Evolutionary conservation across 2,888 invertebrate genomes (phyloP).

Genomic region (Dolichopus griseipennis): DNA sequence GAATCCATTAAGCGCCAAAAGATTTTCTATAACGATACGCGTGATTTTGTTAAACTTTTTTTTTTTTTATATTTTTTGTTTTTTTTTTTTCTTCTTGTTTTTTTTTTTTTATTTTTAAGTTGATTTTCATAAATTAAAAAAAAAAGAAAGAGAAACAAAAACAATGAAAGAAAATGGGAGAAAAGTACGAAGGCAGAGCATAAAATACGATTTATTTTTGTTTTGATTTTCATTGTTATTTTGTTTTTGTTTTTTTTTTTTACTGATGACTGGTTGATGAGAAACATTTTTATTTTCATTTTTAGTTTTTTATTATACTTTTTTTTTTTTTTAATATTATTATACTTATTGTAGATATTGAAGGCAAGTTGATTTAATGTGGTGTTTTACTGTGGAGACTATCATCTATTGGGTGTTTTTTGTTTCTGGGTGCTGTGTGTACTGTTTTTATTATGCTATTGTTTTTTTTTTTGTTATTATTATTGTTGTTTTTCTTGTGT

Average conservation of each 20-base stretch:
- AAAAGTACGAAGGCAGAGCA: not conserved
- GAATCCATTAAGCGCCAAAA: not conserved
- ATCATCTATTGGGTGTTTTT: not conserved
- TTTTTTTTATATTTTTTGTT: not conserved
- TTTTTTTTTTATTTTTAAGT: not conserved
- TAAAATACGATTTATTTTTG: not conserved
- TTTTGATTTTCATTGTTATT: not conserved
- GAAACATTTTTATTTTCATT: not conserved
- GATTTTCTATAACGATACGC: not conserved
- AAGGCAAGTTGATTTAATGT: not conserved
- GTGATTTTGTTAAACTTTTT: not conserved
- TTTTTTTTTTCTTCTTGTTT: not conserved
- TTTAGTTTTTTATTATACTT: not conserved
- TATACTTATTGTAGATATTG: not conserved
- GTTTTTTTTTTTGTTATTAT: too few species aligned
- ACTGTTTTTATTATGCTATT: too few species aligned
- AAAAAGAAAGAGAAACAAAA: not conserved
- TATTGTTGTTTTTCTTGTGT: not conserved
- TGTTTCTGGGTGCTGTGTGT: not conserved
- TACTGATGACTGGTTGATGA: constrained; percentile 4
- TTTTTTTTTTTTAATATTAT: not conserved
- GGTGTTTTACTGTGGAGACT: not conserved
- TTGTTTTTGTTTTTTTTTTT: not conserved
- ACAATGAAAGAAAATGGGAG: too few species aligned
- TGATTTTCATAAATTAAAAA: not conserved